Percentiles rank a stretch among this genome's conserved stretches.
These are phyloP conservation scores for Sarcophaga peregrina DNA, from an alignment of 1,140 invertebrate species.

Conservation along the genomic window DNA sequence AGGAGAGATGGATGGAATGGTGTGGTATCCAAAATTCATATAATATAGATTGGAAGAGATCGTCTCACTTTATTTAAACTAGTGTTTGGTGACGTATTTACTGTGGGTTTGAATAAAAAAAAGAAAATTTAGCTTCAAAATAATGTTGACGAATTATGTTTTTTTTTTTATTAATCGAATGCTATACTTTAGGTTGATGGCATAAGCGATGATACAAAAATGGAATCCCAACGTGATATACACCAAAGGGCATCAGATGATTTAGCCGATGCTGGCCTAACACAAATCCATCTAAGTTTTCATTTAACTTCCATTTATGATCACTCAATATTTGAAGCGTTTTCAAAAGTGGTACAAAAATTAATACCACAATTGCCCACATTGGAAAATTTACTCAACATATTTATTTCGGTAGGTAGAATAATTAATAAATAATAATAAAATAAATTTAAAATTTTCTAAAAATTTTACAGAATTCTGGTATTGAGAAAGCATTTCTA, in stretches of 20 bases:
- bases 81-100: too few species aligned
- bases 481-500: conserved; percentile 97
- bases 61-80: too few species aligned
- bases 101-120: too few species aligned
- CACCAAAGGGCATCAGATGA: conserved; percentile 97
- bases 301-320: conserved; percentile 99
- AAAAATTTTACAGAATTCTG: conserved; percentile 82
- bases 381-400: conserved; percentile 98
- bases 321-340: conserved; percentile 99
- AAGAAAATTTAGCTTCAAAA: too few species aligned
- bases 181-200: conserved; percentile 80
- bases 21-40: too few species aligned
- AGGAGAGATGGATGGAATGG: too few species aligned
- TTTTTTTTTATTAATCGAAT: too few species aligned
- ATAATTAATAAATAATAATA: neutral
- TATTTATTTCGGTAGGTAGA: conserved; percentile 93
- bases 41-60: too few species aligned
- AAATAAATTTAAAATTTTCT: neutral
- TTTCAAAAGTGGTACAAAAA: conserved; percentile 99
- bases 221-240: conserved; percentile 98
- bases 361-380: conserved; percentile 97
- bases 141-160: neutral
- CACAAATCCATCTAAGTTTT: conserved; percentile 92
- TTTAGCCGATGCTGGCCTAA: conserved; percentile 85
- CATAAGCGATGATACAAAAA: conserved; percentile 98